A percentile compares a stretch with the other conserved stretches of the same genome.
Conservation (phyloP, 1,140 invertebrate species). For the Reticulitermes speratus region DNA sequence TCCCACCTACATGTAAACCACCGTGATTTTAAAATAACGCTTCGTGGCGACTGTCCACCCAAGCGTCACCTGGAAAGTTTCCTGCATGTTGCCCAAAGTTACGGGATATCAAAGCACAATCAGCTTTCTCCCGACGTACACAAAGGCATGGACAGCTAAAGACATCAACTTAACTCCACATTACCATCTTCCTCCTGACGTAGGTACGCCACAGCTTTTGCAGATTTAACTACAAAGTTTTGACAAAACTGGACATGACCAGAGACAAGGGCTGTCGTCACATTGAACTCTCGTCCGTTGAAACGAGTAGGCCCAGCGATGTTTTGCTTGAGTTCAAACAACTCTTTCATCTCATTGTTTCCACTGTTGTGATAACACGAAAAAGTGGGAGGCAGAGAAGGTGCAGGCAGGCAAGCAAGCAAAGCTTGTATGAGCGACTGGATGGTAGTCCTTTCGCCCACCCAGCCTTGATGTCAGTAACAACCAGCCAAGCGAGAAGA, state of each 20-base stretch:
- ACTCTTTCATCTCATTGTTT: slow-evolving; percentile 9
- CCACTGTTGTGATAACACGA: not conserved
- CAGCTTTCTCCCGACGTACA: not conserved
- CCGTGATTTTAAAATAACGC: not conserved
- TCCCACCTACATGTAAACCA: too few species aligned
- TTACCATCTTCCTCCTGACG: not conserved
- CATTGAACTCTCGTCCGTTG: not conserved
- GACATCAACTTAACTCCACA: not conserved
- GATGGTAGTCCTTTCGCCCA: not conserved
- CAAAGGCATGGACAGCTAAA: not conserved
- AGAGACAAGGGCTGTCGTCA: not conserved
- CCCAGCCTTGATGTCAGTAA: not conserved
- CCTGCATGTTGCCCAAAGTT: too few species aligned
- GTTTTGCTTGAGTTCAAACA: slow-evolving; percentile 16
- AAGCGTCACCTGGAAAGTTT: not conserved
- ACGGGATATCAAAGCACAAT: not conserved
- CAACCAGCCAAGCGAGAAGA: not conserved
- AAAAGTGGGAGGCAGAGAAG: not conserved
- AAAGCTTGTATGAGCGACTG: not conserved
- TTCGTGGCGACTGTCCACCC: not conserved
- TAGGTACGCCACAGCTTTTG: not conserved
- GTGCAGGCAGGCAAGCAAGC: not conserved
- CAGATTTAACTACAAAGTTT: slow-evolving; percentile 11
- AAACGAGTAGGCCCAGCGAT: not conserved
- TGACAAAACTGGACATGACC: slow-evolving; percentile 4